A percentile compares a stretch with the other conserved stretches of the same genome.
Conservation (phyloP, 2,888 invertebrate genomes). For the Eulithis prunata region DNA sequence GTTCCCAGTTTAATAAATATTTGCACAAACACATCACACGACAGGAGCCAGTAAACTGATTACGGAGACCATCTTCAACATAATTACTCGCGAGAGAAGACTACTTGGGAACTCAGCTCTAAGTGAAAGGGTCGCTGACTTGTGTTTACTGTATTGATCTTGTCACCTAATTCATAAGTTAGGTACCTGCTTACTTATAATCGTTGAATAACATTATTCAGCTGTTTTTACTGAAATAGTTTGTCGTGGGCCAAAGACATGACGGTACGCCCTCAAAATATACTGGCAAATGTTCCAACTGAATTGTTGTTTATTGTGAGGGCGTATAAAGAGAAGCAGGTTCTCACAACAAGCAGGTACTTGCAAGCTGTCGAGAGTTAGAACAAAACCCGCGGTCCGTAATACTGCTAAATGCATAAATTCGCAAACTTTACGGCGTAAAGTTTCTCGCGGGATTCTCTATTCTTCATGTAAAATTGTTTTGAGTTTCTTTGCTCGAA, state of each 20-base stretch:
- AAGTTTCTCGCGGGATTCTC: constrained; percentile 30
- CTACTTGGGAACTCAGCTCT: constrained; percentile 1
- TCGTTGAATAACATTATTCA: too few relatives aligned
- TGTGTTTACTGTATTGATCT: constrained; percentile 1
- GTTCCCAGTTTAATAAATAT: constrained; percentile 11
- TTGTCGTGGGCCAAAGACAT: too few relatives aligned
- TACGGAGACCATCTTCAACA: constrained; percentile 10
- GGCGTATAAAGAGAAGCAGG: not conserved
- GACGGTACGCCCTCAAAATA: too few relatives aligned
- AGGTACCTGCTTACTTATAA: too few relatives aligned
- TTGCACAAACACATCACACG: constrained; percentile 16
- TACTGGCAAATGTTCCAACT: too few relatives aligned
- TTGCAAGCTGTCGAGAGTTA: not conserved
- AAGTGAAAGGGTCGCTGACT: not conserved
- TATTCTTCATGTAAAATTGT: constrained; percentile 39
- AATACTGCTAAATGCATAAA: constrained; percentile 40
- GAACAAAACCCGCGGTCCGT: constrained; percentile 12
- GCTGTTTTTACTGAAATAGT: too few relatives aligned
- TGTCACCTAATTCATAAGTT: too few relatives aligned
- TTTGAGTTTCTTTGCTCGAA: constrained; percentile 33
- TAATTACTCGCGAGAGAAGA: constrained; percentile 14
- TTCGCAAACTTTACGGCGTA: constrained; percentile 30
- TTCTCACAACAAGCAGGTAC: constrained; percentile 5
- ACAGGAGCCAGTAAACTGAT: constrained; percentile 12
- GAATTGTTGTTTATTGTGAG: too few relatives aligned